Evolutionary conservation across 2,888 invertebrate genomes (phyloP), one percentile per base, ranked within the genome.

Genomic region (Caenorhabditis sp.): DNA sequence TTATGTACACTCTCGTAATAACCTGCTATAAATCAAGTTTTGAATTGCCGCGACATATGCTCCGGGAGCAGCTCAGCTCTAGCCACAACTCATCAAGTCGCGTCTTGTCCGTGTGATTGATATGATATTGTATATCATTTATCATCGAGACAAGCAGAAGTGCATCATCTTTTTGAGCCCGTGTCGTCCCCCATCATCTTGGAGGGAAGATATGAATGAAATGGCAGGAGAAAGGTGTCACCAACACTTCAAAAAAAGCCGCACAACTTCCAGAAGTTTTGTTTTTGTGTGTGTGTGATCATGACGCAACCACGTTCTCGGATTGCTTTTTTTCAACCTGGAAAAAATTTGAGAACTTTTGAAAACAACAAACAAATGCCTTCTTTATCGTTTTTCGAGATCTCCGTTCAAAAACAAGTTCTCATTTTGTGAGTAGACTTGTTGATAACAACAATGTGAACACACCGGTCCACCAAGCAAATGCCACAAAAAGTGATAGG

Each of bases 41-140:
- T 53, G 41, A 45, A 70, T 59, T 30, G 41, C 52, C 32, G n/a
- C 45, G 27, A 58, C 68, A 58, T 43, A 32, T 58, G 70, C 70
- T 66, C 17, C 27, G 17, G 17, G 4, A 20, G 15, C 8, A 20
- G 15, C 15, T 53, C 58, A 41, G 30, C 41, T 50, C 24, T 53
- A 53, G 30, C 52, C 41, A 45, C 50, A 63, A 17, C 30, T 17
- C 32, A 45, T 30, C 37, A 43, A 32, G n/a, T 27, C 30, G 41
- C 48, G 56, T 50, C 65, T 52, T 73, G 73, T 59, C 61, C 46
- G 6, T 45, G 22, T 77, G 77, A 77, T 77, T 77, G 77, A 77
- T 77, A 77, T 48, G 56, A 61, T 77, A 56, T 65, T 72, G 66
- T 61, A 52, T 58, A 72, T 66, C 71, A 71, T 66, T 66, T 71